Base-by-base conservation (phyloP, 2,888 invertebrate genomes). In the Napeogenes inachia region DNA sequence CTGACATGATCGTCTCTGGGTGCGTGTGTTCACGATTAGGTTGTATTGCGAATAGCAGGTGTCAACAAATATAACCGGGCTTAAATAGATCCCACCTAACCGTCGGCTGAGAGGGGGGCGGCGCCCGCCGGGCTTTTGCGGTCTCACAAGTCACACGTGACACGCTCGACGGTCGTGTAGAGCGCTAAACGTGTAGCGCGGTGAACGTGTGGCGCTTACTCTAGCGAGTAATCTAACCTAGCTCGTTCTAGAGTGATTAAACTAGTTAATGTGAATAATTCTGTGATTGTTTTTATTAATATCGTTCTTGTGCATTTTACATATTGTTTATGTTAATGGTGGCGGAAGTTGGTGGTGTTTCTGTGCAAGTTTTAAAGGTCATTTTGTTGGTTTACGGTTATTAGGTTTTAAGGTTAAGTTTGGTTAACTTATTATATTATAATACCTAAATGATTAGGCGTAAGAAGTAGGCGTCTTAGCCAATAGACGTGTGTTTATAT, bases 11-110 rank as follows among this genome's bases (percentile, higher is more conserved):
- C 63, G 63, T 56, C 60, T 33, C 50, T 57, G 69, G 70, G 64
- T 58, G 62, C 78, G 79, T 76, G 76, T 72, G 76, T 73, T 76
- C 75, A 62, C 69, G 63, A 67, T 73, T 73, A 73, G 73, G 46
- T 68, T 73, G 67, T 62, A 65, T 77, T 77, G 78, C 78, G 80
- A 82, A 78, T 82, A 77, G 71, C 76, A 75, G 75, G 72, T 68
- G 69, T 57, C 65, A 53, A 59, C 53, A 56, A 59, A 12, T 33
- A 35, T 56, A 35, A 57, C 58, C n/a, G 62, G 59, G 60, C 61
- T 68, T 70, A 69, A 66, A 64, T 64, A 62, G 30, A 59, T 58
- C 45, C 59, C 46, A 50, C 62, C 53, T 32, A 32, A 33, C 55
- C 53, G 64, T 38, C 57, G 45, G 60, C 45, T 33, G 33, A 32